Evolutionary conservation across 2,888 invertebrate species (phyloP), one percentile per base, ranked within the genome.

Genomic region (Neoaliturus tenellus): DNA sequence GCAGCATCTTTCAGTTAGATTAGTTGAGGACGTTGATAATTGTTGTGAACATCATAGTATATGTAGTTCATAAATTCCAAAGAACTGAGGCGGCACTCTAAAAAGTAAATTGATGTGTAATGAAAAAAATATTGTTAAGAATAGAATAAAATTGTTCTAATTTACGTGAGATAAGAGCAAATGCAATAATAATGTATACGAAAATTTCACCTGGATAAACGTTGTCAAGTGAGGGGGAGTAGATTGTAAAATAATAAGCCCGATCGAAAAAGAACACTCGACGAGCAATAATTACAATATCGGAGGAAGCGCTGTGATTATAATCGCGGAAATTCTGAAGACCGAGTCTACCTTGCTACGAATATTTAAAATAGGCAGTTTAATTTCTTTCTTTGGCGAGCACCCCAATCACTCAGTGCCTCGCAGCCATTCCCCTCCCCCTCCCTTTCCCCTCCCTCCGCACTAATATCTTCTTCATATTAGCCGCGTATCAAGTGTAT

Each of bases 391-490:
- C 78, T 78, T 78, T 78, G 78, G 78, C 51, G 33, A 51, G 48
- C 73, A 73, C 31, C 28, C 82, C 82, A 82, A 82, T 82, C 82
- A 82, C 73, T 73, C 73, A 55, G n/a, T 20, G 55, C 82, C 41
- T 73, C 73, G 55, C 23, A 55, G 35, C 73, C 23, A 35, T 39
- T 31, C 69, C 51, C 71, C 81, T 25, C 31, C 58, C 58, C 35
- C 80, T 33, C 62, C 44, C 23, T 69, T 39, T 6, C n/a, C 33
- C 51, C n/a, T 17, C 73, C 81, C 31, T 14, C 80, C 81, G 48
- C 78, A 82, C 84, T 84, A 84, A 84, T 84, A 84, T 84, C 84
- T 84, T 75, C 84, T 84, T 84, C 84, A 82, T 84, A 84, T 83
- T 83, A 83, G 83, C 83, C 83, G 82, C 67, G 83, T 83, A 83